phyloP scores from a whole-genome alignment of 2,888 invertebrate genomes.

The Rosalia funebris region DNA sequence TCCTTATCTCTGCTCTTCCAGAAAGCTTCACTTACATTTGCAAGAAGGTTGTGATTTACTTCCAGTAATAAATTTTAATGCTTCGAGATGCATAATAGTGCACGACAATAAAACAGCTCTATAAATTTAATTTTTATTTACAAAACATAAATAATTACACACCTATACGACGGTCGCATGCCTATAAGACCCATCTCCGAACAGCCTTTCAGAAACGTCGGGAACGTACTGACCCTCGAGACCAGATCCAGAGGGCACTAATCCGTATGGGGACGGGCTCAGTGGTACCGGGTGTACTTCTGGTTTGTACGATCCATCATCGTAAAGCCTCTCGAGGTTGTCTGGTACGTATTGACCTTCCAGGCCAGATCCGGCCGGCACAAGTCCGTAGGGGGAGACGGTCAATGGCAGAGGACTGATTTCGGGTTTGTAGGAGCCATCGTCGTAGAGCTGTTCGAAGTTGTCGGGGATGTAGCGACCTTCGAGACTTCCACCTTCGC shows the following conservation, averaged over 20 bases:
- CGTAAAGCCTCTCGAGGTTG: slow-evolving; percentile 51
- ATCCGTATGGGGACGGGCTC: slow-evolving; percentile 44
- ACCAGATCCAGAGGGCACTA: slow-evolving; percentile 49
- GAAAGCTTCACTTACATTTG: no score
- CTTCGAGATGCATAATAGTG: no score
- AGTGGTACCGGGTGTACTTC: slow-evolving; percentile 40
- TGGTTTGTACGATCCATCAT: slow-evolving; percentile 55
- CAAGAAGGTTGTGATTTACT: no score
- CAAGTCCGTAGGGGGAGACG: slow-evolving; percentile 44
- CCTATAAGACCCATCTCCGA: slow-evolving; percentile 54
- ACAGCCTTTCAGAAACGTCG: slow-evolving; percentile 52
- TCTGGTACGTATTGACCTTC: slow-evolving; percentile 54
- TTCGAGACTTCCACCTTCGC: slow-evolving; percentile 45
- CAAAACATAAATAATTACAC: slow-evolving; percentile 1
- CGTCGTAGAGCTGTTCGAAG: slow-evolving; percentile 52
- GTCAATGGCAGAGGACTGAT: slow-evolving; percentile 40
- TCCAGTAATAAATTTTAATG: no score
- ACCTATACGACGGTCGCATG: neutral
- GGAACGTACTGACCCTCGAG: slow-evolving; percentile 54
- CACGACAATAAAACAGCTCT: no score
- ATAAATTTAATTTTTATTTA: no score
- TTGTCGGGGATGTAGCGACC: slow-evolving; percentile 52
- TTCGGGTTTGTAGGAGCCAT: slow-evolving; percentile 53
- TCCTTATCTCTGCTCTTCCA: no score
- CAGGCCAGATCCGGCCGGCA: slow-evolving; percentile 46